Conservation (phyloP, 2,888 invertebrate genomes). For the Chalcis sispes region DNA sequence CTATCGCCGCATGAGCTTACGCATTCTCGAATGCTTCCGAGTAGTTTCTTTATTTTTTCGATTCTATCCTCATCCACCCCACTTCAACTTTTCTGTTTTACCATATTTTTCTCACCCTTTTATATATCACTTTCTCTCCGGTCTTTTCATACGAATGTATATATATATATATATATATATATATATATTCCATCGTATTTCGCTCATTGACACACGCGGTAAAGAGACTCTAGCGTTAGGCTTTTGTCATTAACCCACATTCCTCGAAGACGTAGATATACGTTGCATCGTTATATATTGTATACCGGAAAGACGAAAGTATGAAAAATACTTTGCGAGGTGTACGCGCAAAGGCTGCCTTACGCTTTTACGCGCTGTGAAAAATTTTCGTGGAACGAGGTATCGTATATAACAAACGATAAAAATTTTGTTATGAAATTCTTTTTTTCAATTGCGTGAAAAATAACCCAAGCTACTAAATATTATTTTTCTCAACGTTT, state of each 20-base stretch:
- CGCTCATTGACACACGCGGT: conserved; percentile 30
- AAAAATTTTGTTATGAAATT: background rate
- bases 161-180: too few species aligned
- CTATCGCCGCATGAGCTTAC: conserved; percentile 9
- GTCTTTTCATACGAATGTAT: too few species aligned
- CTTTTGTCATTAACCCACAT: conserved; percentile 54
- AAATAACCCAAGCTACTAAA: too few species aligned
- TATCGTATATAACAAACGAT: background rate
- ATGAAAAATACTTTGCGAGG: conserved; percentile 31
- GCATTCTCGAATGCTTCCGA: conserved; percentile 13
- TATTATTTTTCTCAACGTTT: background rate
- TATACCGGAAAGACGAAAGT: conserved; percentile 17
- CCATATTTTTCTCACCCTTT: too few species aligned
- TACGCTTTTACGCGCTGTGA: too few species aligned
- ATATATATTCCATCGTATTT: conserved; percentile 18
- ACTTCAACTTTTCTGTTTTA: background rate
- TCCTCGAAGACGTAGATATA: conserved; percentile 8
- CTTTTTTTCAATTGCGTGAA: background rate
- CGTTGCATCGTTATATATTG: background rate
- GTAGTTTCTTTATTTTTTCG: too few species aligned
- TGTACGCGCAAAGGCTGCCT: background rate
- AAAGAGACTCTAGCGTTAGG: conserved; percentile 45
- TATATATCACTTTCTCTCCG: background rate
- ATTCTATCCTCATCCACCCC: background rate
- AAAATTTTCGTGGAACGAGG: too few species aligned